Evolutionary conservation across 1,140 invertebrate genomes (phyloP), one percentile per base, ranked within the genome.

Genomic region (Dinoponera quadriceps): DNA sequence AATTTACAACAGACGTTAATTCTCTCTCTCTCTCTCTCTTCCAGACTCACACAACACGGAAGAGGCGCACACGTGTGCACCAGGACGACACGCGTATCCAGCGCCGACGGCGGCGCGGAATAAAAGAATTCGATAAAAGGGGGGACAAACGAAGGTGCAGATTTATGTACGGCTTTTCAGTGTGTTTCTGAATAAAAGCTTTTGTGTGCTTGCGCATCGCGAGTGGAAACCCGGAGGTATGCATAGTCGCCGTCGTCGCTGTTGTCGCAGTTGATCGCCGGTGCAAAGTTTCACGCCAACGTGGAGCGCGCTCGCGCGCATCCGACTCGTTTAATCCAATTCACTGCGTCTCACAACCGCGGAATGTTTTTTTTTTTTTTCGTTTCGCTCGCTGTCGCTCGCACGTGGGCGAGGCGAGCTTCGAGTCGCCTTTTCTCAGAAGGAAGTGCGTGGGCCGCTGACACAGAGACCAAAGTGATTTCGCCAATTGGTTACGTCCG

Each of bases 401-500:
- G 63, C 55, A 60, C 65, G 72, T 82, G 29, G 78, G 78, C 68
- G 77, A 74, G 38, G 38, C n/a, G n/a, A n/a, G n/a, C 55, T 60
- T 59, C 55, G 33, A 80, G 38, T 74, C 22, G 59, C 38, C 51
- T 66, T 77, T 65, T 62, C 81, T 75, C 49, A 83, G 81, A 83
- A 89, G 88, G 88, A 90, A 89, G 63, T 82, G 77, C 68, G 86
- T 89, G 78, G 86, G 88, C 69, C 33, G 72, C 60, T 65, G 51
- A 65, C 81, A 77, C 72, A 77, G 51, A 66, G 72, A 65, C 14
- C 33, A 86, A 78, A 65, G 59, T 25, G 51, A 83, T 83, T 81
- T 82, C 60, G 74, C 71, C 85, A 89, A 90, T 89, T 90, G 85
- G 83, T 75, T 72, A 89, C 88, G 87, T 90, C 88, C 87, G 88